phyloP scores from a whole-genome alignment of 2,113 vertebrate genomes.

The Hydropotes inermis region DNA sequence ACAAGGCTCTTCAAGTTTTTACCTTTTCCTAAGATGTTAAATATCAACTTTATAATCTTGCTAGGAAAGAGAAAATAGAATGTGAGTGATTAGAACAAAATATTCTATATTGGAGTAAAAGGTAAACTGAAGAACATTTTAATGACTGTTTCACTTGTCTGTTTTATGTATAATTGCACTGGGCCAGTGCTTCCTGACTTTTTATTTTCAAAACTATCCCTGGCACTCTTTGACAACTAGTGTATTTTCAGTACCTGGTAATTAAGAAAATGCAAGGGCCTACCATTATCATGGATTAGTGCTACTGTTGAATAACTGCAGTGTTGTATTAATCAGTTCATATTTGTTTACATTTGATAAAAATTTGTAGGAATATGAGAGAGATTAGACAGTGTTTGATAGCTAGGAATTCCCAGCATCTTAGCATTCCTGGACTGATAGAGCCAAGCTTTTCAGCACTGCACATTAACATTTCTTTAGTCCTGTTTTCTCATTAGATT shows the following conservation, averaged over 20 bases:
- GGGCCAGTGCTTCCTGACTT: neutral
- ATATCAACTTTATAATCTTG: neutral
- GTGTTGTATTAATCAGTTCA: neutral
- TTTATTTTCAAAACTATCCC: constrained; percentile 1
- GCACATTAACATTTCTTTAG: neutral
- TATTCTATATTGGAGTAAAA: neutral
- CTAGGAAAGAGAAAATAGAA: neutral
- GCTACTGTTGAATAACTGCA: neutral
- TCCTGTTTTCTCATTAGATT: neutral
- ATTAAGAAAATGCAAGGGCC: neutral
- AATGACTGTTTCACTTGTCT: neutral
- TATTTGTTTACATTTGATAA: neutral
- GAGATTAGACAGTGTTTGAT: neutral
- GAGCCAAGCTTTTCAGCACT: neutral
- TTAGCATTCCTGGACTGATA: neutral
- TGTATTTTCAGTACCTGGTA: constrained; percentile 2
- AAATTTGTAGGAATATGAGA: neutral
- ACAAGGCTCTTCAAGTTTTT: neutral
- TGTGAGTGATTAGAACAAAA: neutral
- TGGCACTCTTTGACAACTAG: neutral
- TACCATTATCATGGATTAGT: neutral
- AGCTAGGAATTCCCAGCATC: neutral
- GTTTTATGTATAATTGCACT: neutral
- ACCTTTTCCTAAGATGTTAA: constrained; percentile 32
- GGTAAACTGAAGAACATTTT: neutral